Base-by-base conservation (phyloP, 2,113 vertebrate genomes). In the Bombycilla garrulus region DNA sequence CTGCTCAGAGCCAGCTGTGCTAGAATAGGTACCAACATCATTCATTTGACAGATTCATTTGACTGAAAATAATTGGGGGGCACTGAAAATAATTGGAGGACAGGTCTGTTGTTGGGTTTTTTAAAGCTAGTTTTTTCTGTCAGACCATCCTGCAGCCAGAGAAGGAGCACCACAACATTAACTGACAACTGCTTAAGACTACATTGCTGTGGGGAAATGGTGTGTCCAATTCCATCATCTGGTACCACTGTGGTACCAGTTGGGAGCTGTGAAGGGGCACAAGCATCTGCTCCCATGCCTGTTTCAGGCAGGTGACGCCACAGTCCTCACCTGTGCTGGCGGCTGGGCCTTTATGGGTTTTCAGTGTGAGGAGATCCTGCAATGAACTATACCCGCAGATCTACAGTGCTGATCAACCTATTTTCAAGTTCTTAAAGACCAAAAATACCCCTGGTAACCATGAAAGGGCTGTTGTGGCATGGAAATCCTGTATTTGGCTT, bases 391-490 rank as follows among this genome's bases (percentile, higher is more conserved):
- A 58, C 33, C 17, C 33, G 26, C 5, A 71, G 2, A 71, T 22
- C 44, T 60, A 28, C 50, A 60, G 11, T 1, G 23, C 15, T 38
- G 11, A 61, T 10, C 24, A 91, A 50, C 7, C 7, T 2, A 13
- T 15, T 44, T 11, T 12, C 12, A 64, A 38, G 13, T 35, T 50
- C 29, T 47, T 69, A 16, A 48, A 81, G 23, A 79, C 12, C 23
- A 82, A 38, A 54, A 82, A 65, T 8, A 40, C 26, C 53, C 6
- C 8, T 2, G 18, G 10, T 16, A 62, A 44, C 23, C 13, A 7
- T 0, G 1, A 13, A 57, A 26, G 2, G 2, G 31, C 3, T 51
- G 22, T 11, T 5, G 0, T 2, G 44, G 18, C 4, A 67, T 0
- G 6, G 29, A 67, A 86, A 44, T 23, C 5, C 5, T 1, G 0